phyloP scores from a whole-genome alignment of 2,113 vertebrate genomes.

The Chionodraco myersi region DNA sequence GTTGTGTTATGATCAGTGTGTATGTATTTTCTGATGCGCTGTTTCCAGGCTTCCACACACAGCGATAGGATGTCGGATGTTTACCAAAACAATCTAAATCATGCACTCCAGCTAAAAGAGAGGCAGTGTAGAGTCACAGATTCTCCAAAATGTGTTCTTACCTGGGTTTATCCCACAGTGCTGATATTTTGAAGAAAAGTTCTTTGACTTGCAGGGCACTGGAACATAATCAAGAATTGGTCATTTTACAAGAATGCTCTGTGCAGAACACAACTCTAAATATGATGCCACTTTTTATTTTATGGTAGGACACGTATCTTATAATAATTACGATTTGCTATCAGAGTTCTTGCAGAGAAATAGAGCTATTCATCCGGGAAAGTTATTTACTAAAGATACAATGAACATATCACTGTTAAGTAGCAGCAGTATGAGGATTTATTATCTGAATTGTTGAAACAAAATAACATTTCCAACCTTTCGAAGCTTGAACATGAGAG shows the following conservation, averaged over 20 bases:
- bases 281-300: no score
- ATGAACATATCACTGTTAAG: neutral
- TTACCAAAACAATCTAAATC: slow-evolving; percentile 72
- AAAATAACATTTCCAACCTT: slow-evolving; percentile 25
- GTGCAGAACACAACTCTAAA: no score
- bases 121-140: neutral
- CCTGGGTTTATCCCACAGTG: slow-evolving; percentile 54
- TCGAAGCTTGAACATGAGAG: neutral
- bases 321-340: no score
- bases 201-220: neutral
- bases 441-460: neutral
- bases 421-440: neutral
- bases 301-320: no score
- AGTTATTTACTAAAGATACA: neutral
- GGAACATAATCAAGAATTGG: slow-evolving; percentile 6
- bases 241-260: neutral
- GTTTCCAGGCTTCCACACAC: slow-evolving; percentile 68
- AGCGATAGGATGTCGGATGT: accelerated
- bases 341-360: neutral
- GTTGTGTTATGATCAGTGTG: slow-evolving; percentile 46
- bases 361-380: neutral
- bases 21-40: slow-evolving; percentile 34
- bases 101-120: slow-evolving; percentile 67
- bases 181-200: neutral
- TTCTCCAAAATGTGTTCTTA: slow-evolving; percentile 30